Conservation (phyloP, 2,797 vertebrate genomes). For the Gadopsis marmoratus region DNA sequence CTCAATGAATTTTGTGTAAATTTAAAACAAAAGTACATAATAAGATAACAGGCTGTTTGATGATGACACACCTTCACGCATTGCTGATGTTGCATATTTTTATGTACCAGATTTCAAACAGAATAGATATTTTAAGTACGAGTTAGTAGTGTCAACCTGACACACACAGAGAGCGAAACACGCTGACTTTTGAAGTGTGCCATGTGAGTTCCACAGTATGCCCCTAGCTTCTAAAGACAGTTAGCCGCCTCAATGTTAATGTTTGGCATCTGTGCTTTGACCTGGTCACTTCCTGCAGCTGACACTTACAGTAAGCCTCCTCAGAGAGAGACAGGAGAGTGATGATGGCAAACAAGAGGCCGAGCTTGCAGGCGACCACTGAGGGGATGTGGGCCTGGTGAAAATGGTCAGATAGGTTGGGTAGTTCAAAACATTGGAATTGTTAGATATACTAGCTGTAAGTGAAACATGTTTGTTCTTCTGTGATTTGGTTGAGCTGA, state of each 20-base stretch:
- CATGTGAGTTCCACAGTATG: neutral
- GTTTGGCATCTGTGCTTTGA: slow-evolving; percentile 25
- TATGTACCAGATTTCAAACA: neutral
- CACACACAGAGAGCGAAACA: too few relatives aligned
- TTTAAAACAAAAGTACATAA: neutral
- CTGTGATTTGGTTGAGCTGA: neutral
- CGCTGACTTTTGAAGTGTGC: neutral
- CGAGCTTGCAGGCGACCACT: neutral
- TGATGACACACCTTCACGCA: slow-evolving; percentile 1
- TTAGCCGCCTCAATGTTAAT: slow-evolving; percentile 17
- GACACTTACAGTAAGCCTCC: neutral
- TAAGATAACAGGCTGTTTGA: neutral
- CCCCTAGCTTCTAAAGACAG: slow-evolving; percentile 4
- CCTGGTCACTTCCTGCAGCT: slow-evolving; percentile 28
- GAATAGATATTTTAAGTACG: neutral
- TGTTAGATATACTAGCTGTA: neutral
- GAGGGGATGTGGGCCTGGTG: neutral
- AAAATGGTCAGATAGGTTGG: neutral
- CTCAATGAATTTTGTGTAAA: neutral
- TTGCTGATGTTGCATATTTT: neutral
- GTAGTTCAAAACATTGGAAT: neutral
- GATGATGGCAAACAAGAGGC: slow-evolving; percentile 3
- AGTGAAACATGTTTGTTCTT: neutral
- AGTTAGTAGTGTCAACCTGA: too few relatives aligned
- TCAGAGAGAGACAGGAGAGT: neutral